These are phyloP conservation scores for Acleris emargana DNA, from an alignment of 2,888 invertebrate species.

Conservation along the genomic window DNA sequence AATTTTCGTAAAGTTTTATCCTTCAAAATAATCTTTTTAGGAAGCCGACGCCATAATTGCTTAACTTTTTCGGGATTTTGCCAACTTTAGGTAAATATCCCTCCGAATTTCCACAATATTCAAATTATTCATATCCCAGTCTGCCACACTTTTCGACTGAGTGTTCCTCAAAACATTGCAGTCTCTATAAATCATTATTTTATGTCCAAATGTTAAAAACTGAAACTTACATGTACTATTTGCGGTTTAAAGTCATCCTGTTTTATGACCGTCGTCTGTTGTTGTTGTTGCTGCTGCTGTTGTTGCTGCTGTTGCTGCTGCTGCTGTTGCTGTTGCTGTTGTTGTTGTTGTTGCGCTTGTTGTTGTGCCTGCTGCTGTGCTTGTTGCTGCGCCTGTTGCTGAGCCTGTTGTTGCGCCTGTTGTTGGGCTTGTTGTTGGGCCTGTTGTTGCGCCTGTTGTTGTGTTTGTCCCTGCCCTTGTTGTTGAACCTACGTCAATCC, in stretches of 20 bases:
- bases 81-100: no score
- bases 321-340: constrained; percentile 66
- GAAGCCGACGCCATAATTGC: no score
- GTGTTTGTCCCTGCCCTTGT: constrained; percentile 45
- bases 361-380: constrained; percentile 53
- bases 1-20: no score
- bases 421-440: constrained; percentile 37
- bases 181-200: no score
- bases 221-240: constrained; percentile 77
- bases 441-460: constrained; percentile 67
- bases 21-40: no score
- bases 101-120: no score
- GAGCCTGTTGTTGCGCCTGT: constrained; percentile 62
- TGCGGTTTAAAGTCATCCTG: constrained; percentile 79
- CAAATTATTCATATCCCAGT: no score
- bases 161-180: no score
- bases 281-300: constrained; percentile 62
- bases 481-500: constrained; percentile 10
- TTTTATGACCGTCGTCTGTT: constrained; percentile 77
- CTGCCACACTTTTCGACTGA: no score
- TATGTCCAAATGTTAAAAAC: no score
- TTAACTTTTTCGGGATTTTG: no score
- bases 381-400: constrained; percentile 47
- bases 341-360: constrained; percentile 64
- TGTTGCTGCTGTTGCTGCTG: constrained; percentile 69